Base-by-base conservation (phyloP, 2,113 vertebrate genomes). In the Sebastes fasciatus region DNA sequence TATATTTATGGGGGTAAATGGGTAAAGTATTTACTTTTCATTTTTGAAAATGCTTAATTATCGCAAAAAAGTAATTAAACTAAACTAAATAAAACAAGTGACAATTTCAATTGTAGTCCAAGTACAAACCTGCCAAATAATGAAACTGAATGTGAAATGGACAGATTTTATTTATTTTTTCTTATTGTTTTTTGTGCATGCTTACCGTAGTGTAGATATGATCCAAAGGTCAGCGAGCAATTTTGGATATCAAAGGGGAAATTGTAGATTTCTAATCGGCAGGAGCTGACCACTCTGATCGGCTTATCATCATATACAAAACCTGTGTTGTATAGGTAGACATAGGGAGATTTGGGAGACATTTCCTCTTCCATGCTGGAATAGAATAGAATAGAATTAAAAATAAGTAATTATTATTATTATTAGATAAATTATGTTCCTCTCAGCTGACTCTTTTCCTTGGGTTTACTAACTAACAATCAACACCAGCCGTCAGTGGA, bases 181-280 rank as follows among this genome's bases (percentile, higher is more conserved):
- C 26, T 51, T 51, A 3, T 13, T 54, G 52, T 54, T 54, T 52
- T 52, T 26, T 26, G 26, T 52, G 6, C 10, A 63, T 26, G 2
- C 85, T 85, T 52, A 93, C 92, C 66, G 34, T 42, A 72, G 60
- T 90, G 84, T 4, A 91, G 8, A 63, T 86, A 91, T 12, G 92
- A 40, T 48, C 86, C 89, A 64, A 93, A 88, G 4, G 86, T 89
- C 62, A 93, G 64, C 0, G 86, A 23, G 77, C 90, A 93, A 67
- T 85, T 87, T 21, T 92, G 92, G 79, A 88, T 9, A 43, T 92
- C 92, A 11, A 93, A 93, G 5, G 92, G 92, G 11, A 93, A 93
- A 26, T 16, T 85, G 63, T 84, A 91, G 76, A 88, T 91, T 26
- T 5, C 67, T n/a, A 92, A 73, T 23, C 1, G 11, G 52, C 92